phyloP scores from a whole-genome alignment of 2,113 vertebrate genomes.

The Rostratula benghalensis region DNA sequence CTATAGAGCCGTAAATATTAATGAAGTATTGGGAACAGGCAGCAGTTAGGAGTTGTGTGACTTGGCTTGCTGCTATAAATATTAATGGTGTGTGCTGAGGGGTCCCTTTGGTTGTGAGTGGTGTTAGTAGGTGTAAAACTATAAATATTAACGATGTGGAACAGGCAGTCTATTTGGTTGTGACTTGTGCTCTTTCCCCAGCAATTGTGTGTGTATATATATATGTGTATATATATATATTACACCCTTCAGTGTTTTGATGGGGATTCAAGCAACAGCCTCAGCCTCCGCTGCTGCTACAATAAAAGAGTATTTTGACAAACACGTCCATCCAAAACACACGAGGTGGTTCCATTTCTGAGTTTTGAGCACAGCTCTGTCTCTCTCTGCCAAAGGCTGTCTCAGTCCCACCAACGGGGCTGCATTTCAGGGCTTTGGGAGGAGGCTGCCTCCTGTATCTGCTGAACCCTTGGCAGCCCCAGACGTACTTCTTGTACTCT shows the following conservation, averaged over 20 bases:
- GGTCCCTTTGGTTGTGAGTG: neutral
- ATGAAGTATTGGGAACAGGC: neutral
- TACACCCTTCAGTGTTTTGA: neutral
- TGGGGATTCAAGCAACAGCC: neutral
- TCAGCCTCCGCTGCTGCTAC: neutral
- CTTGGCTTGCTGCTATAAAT: neutral
- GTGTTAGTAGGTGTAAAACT: neutral
- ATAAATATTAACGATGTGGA: neutral
- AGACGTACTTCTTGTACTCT: neutral
- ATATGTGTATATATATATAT: neutral
- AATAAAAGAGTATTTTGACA: conserved; percentile 29
- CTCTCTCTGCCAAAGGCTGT: neutral
- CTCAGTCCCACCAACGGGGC: neutral
- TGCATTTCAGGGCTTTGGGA: neutral
- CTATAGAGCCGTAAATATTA: neutral
- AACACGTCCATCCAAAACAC: neutral
- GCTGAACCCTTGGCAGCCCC: conserved; percentile 11
- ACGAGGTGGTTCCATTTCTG: neutral
- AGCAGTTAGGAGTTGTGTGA: neutral
- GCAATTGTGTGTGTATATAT: neutral
- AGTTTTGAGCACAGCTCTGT: neutral
- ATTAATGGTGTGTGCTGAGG: neutral
- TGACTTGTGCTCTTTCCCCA: neutral
- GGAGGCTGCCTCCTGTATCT: neutral
- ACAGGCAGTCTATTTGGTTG: neutral